Percentiles rank a stretch among this genome's conserved stretches.
Evolutionary conservation across 2,113 vertebrate species (phyloP).

Genomic region (Spheniscus mendiculus): DNA sequence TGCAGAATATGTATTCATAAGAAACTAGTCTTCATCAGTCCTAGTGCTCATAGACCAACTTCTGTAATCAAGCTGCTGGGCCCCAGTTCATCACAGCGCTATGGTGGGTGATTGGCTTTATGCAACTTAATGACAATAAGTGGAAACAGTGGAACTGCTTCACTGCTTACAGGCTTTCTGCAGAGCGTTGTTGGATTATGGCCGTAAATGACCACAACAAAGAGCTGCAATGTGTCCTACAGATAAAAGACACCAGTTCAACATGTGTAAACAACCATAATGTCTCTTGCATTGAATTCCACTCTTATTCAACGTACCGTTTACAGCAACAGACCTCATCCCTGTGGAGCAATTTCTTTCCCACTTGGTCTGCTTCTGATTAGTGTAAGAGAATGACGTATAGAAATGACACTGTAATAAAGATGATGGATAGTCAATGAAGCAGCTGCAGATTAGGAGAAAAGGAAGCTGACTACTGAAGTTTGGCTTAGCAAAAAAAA

Average conservation of each 20-base stretch:
- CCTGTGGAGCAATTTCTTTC: conserved; percentile 30
- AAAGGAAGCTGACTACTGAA: conserved; percentile 27
- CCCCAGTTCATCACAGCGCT: not conserved
- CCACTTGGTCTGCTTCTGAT: conserved; percentile 39
- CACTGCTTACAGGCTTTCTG: not conserved
- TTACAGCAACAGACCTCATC: conserved; percentile 24
- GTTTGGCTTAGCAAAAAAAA: not conserved
- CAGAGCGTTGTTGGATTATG: not conserved
- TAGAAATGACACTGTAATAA: conserved; percentile 15
- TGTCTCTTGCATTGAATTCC: conserved; percentile 16
- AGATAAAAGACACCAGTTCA: conserved; percentile 3
- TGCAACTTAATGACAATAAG: not conserved
- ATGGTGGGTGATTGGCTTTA: not conserved
- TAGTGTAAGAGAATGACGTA: conserved; percentile 30
- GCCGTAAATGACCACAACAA: not conserved
- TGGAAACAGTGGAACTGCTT: not conserved
- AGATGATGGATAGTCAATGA: conserved; percentile 19
- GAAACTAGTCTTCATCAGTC: not conserved
- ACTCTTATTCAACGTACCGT: not conserved
- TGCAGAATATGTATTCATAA: no score
- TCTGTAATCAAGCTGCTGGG: not conserved
- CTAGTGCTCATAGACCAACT: not conserved
- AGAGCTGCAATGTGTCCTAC: not conserved
- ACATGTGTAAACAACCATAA: not conserved
- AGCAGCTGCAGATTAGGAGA: conserved; percentile 25